Conservation (phyloP, 2,797 vertebrate species). For the Anguilla megastoma region DNA sequence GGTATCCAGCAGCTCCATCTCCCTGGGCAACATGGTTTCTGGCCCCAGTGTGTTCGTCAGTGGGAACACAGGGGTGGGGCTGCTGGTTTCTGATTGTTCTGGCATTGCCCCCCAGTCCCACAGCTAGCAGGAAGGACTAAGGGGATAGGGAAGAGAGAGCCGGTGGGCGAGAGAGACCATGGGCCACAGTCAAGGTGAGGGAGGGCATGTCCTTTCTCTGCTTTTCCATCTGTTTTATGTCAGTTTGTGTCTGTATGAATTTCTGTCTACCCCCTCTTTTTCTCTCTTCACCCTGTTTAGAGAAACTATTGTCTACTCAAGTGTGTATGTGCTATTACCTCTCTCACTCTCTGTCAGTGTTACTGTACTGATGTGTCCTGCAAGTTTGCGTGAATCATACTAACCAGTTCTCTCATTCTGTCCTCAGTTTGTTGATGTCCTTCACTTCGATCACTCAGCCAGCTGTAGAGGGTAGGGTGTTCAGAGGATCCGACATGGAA, state of each 20-base stretch:
- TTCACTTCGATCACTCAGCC: conserved; percentile 17
- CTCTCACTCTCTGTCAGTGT: conserved; percentile 34
- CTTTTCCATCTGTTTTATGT: neutral
- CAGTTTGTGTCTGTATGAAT: neutral
- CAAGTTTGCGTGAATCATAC: conserved; percentile 16
- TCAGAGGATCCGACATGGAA: conserved; percentile 10
- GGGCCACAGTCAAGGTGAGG: conserved; percentile 1
- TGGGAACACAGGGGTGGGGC: conserved; percentile 71
- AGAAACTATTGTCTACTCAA: conserved; percentile 59
- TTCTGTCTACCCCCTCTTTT: neutral
- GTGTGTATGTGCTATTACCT: conserved; percentile 67
- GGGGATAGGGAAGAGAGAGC: neutral
- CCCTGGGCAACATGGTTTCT: conserved; percentile 74
- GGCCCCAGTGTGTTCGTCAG: conserved; percentile 71
- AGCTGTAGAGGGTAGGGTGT: conserved; percentile 10
- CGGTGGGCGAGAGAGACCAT: neutral
- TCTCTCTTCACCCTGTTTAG: neutral
- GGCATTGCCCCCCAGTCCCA: conserved; percentile 74
- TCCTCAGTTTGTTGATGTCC: conserved; percentile 28
- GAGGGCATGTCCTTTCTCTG: conserved; percentile 1
- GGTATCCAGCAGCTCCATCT: conserved; percentile 62
- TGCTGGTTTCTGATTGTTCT: conserved; percentile 78
- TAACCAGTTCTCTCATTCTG: conserved; percentile 7
- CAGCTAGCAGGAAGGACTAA: conserved; percentile 68
- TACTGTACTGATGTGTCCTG: conserved; percentile 14